These are phyloP conservation scores for Anguilla obscura DNA, from an alignment of 2,797 vertebrate genomes.

Conservation along the genomic window DNA sequence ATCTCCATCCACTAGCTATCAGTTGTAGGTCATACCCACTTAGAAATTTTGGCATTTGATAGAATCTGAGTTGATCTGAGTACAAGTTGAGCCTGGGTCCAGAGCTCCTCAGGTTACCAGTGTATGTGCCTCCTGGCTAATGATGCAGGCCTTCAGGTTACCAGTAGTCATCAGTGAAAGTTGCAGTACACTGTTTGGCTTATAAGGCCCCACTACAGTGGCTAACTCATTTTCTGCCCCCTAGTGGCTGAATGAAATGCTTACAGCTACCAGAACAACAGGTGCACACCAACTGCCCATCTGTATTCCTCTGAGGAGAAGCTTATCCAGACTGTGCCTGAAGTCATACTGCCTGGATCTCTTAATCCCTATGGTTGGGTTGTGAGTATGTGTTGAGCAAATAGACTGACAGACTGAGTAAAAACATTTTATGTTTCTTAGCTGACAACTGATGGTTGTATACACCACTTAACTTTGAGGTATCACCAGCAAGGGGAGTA, in stretches of 20 bases:
- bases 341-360: slow-evolving; percentile 4
- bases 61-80: not conserved
- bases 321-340: not conserved
- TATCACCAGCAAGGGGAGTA: not conserved
- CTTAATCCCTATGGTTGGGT: not conserved
- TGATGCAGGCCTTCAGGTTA: not conserved
- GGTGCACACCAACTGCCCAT: not conserved
- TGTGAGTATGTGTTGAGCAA: not conserved
- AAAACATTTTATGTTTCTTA: not conserved
- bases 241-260: not conserved
- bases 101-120: not conserved
- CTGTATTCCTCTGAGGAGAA: not conserved
- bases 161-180: not conserved
- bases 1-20: not conserved
- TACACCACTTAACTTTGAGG: not conserved
- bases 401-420: not conserved
- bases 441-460: not conserved
- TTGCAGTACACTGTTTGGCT: not conserved
- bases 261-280: not conserved
- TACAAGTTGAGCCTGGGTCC: not conserved
- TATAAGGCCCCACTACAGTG: not conserved
- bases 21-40: not conserved
- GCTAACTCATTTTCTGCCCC: not conserved
- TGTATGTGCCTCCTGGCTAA: not conserved
- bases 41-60: not conserved